A percentile compares a stretch with the other conserved stretches of the same genome.
These are phyloP conservation scores for Circaetus cinerascens DNA, from an alignment of 2,113 vertebrate genomes.

Conservation along the genomic window DNA sequence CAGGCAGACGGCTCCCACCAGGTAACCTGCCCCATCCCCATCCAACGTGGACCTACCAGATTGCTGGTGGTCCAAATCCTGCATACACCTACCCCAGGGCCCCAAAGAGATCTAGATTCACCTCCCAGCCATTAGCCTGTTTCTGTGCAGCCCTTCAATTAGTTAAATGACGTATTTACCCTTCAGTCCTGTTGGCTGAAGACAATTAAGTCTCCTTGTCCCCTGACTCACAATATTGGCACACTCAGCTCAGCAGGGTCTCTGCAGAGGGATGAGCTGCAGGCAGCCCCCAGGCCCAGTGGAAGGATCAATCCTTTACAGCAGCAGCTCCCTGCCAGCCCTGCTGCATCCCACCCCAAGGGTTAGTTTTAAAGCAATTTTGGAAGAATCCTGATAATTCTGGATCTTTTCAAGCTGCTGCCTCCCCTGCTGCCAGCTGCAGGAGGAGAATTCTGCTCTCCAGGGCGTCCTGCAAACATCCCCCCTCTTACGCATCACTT, in stretches of 20 bases:
- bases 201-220: background rate
- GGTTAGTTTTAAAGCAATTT: background rate
- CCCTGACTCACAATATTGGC: accelerated
- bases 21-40: background rate
- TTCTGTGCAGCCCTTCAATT: background rate
- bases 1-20: background rate
- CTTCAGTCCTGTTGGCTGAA: background rate
- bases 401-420: background rate
- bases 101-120: background rate
- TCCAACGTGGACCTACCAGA: background rate
- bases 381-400: background rate
- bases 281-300: background rate
- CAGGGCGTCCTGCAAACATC: accelerated
- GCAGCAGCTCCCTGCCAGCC: background rate
- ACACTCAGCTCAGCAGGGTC: background rate
- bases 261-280: background rate
- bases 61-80: background rate
- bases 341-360: background rate
- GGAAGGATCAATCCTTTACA: background rate
- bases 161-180: background rate
- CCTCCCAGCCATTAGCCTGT: background rate
- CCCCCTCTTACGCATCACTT: background rate
- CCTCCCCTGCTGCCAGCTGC: background rate
- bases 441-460: background rate
- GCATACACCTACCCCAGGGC: background rate